These are phyloP conservation scores for Muscina levida DNA, from an alignment of 2,888 invertebrate genomes.

Conservation along the genomic window DNA sequence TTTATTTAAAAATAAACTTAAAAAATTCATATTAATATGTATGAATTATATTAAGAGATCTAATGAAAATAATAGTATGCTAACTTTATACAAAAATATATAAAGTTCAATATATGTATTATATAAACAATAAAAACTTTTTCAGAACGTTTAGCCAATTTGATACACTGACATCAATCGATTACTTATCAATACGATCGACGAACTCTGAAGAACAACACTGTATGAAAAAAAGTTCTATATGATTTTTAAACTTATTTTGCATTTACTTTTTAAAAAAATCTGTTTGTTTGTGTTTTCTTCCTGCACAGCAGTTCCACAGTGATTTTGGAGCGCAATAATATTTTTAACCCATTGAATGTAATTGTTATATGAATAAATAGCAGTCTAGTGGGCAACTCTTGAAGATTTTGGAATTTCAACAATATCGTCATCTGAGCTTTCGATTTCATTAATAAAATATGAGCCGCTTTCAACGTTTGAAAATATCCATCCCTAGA, in stretches of 20 bases:
- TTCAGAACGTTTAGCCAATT: background rate
- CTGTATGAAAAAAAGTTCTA: background rate
- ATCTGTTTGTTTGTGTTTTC: background rate
- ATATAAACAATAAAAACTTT: background rate
- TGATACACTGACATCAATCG: no score
- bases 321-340: background rate
- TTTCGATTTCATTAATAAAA: background rate
- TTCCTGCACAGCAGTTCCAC: conserved; percentile 1
- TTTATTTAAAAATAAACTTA: background rate
- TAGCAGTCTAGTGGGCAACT: background rate
- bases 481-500: background rate
- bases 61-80: background rate
- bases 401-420: background rate
- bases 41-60: background rate
- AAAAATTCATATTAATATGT: background rate
- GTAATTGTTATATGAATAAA: background rate
- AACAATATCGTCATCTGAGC: background rate
- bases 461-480: background rate
- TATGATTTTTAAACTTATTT: background rate
- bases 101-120: background rate
- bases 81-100: background rate
- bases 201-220: background rate
- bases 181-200: no score
- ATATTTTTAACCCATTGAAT: background rate
- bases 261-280: conserved; percentile 1